Conservation (phyloP, 2,113 vertebrate species). For the Rhinogobius similis region DNA sequence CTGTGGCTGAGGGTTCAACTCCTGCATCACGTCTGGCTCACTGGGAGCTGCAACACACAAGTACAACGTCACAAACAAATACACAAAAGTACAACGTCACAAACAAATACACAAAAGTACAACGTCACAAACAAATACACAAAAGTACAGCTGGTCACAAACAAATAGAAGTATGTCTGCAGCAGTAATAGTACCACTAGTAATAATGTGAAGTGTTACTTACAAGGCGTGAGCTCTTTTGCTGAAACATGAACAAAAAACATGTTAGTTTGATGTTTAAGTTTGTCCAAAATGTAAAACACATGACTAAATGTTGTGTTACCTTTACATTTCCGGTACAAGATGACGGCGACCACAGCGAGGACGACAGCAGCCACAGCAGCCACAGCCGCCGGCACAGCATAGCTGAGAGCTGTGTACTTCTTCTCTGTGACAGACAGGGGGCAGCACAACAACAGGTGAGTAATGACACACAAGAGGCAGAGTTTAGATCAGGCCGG, state of each 20-base stretch:
- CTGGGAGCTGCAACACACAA: too few species aligned
- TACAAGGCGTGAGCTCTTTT: neutral
- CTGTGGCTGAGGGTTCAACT: too few species aligned
- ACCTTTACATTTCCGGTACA: neutral
- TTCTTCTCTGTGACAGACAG: neutral
- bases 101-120: too few species aligned
- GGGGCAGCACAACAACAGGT: too few species aligned
- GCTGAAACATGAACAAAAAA: neutral
- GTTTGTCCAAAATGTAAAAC: neutral
- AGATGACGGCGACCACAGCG: neutral
- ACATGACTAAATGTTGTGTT: neutral
- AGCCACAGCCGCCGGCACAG: neutral
- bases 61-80: too few species aligned
- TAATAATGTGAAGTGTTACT: neutral
- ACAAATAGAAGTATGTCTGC: too few species aligned
- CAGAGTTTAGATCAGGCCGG: too few species aligned
- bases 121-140: too few species aligned
- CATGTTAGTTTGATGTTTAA: neutral
- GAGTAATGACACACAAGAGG: too few species aligned
- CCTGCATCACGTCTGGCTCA: too few species aligned
- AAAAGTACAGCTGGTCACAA: too few species aligned
- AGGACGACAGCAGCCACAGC: neutral
- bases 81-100: too few species aligned
- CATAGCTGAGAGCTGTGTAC: neutral
- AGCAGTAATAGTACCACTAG: neutral